Percentiles rank a stretch among this genome's conserved stretches.
Evolutionary conservation across 2,113 vertebrate genomes (phyloP).

Genomic region (Platycercus adscitus): DNA sequence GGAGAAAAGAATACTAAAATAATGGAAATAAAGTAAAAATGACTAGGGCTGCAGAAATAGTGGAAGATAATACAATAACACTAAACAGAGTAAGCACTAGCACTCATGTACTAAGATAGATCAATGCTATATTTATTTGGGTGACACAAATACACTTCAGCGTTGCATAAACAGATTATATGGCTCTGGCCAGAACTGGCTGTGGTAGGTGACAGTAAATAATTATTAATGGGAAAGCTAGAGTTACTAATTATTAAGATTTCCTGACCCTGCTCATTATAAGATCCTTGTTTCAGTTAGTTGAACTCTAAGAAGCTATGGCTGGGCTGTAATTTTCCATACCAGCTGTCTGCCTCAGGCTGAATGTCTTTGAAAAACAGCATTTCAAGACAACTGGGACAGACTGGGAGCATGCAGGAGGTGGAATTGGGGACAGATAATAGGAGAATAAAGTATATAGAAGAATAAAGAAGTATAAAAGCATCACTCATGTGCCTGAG

Average conservation of each 20-base stretch:
- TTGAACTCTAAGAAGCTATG: not conserved
- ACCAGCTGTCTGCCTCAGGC: not conserved
- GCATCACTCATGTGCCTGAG: not conserved
- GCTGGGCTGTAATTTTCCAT: not conserved
- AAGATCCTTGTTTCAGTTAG: not conserved
- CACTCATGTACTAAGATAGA: not conserved
- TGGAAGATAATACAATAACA: not conserved
- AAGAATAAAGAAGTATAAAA: not conserved
- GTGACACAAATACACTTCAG: not conserved
- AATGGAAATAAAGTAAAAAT: not conserved
- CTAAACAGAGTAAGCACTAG: not conserved
- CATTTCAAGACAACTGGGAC: not conserved
- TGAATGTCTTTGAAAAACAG: constrained; percentile 4
- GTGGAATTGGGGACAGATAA: not conserved
- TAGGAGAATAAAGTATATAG: not conserved
- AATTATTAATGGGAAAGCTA: not conserved
- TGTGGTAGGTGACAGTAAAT: not conserved
- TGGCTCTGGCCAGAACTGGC: not conserved
- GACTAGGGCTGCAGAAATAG: not conserved
- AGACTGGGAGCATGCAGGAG: not conserved
- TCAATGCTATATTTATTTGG: not conserved
- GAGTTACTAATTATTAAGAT: not conserved
- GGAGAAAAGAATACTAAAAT: not conserved
- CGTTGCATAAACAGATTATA: not conserved
- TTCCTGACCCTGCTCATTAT: not conserved